phyloP scores from a whole-genome alignment of 1,140 invertebrate species.

The Tachypleus tridentatus region DNA sequence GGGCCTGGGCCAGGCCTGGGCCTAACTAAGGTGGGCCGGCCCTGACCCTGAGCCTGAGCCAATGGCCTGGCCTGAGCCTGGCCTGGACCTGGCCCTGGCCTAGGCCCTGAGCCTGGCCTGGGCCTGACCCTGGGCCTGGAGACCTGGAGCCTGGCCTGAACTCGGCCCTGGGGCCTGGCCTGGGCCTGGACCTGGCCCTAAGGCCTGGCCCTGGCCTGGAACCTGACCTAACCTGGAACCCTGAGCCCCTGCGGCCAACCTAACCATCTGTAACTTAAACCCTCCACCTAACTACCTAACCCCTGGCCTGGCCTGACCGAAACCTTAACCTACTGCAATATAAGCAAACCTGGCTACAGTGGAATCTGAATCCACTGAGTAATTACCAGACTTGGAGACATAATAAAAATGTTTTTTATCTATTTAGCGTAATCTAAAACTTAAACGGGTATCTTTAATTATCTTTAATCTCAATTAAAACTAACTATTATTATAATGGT shows the following conservation, averaged over 20 bases:
- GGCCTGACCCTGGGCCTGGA: conserved; percentile 24
- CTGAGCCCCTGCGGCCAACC: conserved; percentile 22
- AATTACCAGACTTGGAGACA: too few relatives aligned
- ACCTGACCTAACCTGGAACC: conserved; percentile 23
- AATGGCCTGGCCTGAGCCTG: conserved; percentile 21
- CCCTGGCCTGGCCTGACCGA: conserved; percentile 25
- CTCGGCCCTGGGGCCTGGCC: conserved; percentile 21
- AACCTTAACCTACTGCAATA: too few relatives aligned
- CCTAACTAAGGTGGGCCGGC: conserved; percentile 24
- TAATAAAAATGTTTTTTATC: too few relatives aligned
- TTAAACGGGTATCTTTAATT: too few relatives aligned
- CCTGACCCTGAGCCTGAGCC: conserved; percentile 21
- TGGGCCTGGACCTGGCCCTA: too few relatives aligned
- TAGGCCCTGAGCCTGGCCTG: conserved; percentile 26
- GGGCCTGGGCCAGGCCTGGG: conserved; percentile 23
- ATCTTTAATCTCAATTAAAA: too few relatives aligned
- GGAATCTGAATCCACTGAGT: too few relatives aligned
- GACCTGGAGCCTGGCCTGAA: conserved; percentile 14
- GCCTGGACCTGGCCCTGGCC: too few relatives aligned
- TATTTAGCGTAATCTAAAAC: too few relatives aligned
- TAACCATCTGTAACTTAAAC: conserved; percentile 18
- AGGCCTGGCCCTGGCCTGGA: conserved; percentile 17
- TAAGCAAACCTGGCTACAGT: too few relatives aligned
- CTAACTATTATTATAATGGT: too few relatives aligned
- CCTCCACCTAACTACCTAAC: conserved; percentile 20